Base-by-base conservation (phyloP, 2,797 vertebrate species). In the Eulemur mongoz region DNA sequence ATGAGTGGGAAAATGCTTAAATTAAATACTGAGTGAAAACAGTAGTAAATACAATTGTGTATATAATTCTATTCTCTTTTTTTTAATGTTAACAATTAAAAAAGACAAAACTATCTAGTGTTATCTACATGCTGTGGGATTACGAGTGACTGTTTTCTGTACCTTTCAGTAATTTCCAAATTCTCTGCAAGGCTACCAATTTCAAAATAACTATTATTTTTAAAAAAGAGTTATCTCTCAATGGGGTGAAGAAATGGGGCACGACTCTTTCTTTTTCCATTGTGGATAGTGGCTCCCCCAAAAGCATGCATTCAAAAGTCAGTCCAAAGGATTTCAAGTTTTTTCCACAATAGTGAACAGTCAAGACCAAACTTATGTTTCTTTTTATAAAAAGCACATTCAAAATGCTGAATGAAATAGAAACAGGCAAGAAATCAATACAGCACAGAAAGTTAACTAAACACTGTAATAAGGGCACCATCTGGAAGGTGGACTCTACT, bases 351-450 rank as follows among this genome's bases (percentile, higher is more conserved):
- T 43, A 82, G 50, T 63, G 54, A 85, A 88, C 7, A 5, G 18
- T 85, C 85, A 80, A 95, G 59, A 81, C 63, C 38, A 86, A 95
- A 95, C 52, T 88, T 40, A 84, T 2, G 75, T 50, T 86, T 89
- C 86, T 70, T 84, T 70, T 84, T 84, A 13, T 3, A 80, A 80
- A 69, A 12, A 17, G 6, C 35, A 63, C 52, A 75, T 40, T 72
- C 72, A 75, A 93, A 93, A 79, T 40, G 61, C 38, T 88, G 40
- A 88, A 75, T 38, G 54, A 91, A 90, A 90, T 8, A 59, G 70
- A 93, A 80, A 95, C 7, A 84, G 90, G 59, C 73, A 82, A 93
- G 50, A 85, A 78, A 93, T 81, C 82, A 63, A 88, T 72, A 57
- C 30, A 78, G 76, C 67, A 22, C 0, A 59, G 45, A 94, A 75